These are phyloP conservation scores for Lepisosteus osseus DNA, from an alignment of 2,113 vertebrate genomes.

Conservation along the genomic window DNA sequence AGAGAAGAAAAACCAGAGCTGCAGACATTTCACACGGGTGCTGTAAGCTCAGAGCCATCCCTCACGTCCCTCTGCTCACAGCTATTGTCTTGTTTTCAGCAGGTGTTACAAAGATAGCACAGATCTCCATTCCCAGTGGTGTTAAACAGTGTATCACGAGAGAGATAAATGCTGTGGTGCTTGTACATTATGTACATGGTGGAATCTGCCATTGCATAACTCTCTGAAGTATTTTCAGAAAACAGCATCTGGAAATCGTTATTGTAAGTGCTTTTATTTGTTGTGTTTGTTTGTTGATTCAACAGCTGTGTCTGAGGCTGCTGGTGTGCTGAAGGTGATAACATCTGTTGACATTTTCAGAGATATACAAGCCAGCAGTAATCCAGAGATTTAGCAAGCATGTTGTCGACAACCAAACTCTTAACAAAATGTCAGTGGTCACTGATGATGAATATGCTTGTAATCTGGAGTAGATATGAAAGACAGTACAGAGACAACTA, in stretches of 20 bases:
- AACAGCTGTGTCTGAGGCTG: background rate
- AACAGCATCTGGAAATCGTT: too few relatives aligned
- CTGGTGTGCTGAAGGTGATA: background rate
- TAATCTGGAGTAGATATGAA: background rate
- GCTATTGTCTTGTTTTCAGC: too few relatives aligned
- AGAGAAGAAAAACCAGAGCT: too few relatives aligned
- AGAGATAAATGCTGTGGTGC: slow-evolving; percentile 20
- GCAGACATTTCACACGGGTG: too few relatives aligned
- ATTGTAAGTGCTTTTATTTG: too few relatives aligned
- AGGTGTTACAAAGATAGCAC: too few relatives aligned
- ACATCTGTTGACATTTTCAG: slow-evolving; percentile 1
- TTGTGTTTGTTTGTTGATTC: too few relatives aligned
- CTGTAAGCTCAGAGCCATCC: too few relatives aligned
- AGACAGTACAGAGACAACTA: background rate
- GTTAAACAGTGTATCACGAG: background rate
- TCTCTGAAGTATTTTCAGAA: too few relatives aligned
- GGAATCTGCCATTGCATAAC: slow-evolving; percentile 9
- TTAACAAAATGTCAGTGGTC: background rate
- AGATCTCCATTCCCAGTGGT: too few relatives aligned
- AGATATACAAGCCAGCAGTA: background rate
- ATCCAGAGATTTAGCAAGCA: background rate
- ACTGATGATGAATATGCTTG: too few relatives aligned
- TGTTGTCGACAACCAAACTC: background rate
- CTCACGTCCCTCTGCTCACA: too few relatives aligned
- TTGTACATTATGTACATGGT: slow-evolving; percentile 26